A percentile compares a stretch with the other conserved stretches of the same genome.
These are phyloP conservation scores for Jacana jacana DNA, from an alignment of 2,113 vertebrate genomes.

Conservation along the genomic window DNA sequence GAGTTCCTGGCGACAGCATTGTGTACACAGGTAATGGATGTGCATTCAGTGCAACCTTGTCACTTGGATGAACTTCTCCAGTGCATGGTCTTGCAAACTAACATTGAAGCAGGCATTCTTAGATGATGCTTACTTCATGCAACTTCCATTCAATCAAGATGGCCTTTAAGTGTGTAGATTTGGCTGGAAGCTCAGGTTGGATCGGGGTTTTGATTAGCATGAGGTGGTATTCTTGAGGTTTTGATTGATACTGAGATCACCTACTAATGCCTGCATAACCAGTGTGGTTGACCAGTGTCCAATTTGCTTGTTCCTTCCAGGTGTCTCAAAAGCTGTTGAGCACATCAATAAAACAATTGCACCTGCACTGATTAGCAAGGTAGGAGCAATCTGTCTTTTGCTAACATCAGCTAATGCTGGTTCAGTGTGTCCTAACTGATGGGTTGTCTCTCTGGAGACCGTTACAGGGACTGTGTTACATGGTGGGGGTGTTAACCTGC, in stretches of 20 bases:
- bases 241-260: slow-evolving; percentile 40
- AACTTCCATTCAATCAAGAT: not conserved
- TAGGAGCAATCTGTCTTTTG: slow-evolving; percentile 85
- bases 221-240: not conserved
- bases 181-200: not conserved
- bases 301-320: slow-evolving; percentile 95
- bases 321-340: slow-evolving; percentile 99
- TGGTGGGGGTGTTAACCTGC: not conserved
- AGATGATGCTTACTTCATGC: slow-evolving; percentile 50
- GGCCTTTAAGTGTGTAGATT: slow-evolving; percentile 6
- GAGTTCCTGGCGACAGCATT: slow-evolving; percentile 96
- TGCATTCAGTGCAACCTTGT: slow-evolving; percentile 40
- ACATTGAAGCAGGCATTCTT: slow-evolving; percentile 68
- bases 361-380: slow-evolving; percentile 96
- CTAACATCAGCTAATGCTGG: slow-evolving; percentile 54
- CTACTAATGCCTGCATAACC: slow-evolving; percentile 75
- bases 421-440: not conserved
- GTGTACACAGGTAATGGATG: slow-evolving; percentile 94
- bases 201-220: not conserved
- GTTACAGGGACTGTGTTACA: not conserved
- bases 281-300: slow-evolving; percentile 80
- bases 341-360: slow-evolving; percentile 99
- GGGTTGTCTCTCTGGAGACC: not conserved
- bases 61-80: not conserved
- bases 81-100: slow-evolving; percentile 87